phyloP scores from a whole-genome alignment of 1,140 invertebrate species.

The Aleiodes sp. region DNA sequence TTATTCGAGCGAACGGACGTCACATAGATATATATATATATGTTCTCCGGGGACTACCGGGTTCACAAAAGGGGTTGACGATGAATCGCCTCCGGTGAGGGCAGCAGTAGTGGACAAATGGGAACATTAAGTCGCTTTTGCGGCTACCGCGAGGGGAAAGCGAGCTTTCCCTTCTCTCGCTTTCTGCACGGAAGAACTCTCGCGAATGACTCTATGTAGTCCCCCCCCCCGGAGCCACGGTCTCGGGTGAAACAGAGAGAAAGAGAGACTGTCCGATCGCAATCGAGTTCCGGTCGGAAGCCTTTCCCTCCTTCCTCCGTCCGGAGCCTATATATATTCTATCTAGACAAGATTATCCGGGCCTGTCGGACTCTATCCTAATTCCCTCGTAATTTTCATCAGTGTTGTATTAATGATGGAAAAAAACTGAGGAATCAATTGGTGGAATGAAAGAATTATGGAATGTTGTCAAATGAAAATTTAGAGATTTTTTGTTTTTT shows the following conservation, averaged over 20 bases:
- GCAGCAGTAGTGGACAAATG: constrained; percentile 49
- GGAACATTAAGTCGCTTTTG: constrained; percentile 52
- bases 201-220: constrained; percentile 4
- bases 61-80: constrained; percentile 45
- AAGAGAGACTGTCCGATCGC: constrained; percentile 41
- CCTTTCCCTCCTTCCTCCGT: not conserved
- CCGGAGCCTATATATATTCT: constrained; percentile 11
- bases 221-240: not conserved
- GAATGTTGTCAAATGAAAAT: too few species aligned
- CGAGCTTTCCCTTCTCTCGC: constrained; percentile 28
- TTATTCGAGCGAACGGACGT: not conserved
- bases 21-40: not conserved
- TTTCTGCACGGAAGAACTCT: constrained; percentile 13
- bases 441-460: not conserved
- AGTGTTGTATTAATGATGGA: not conserved
- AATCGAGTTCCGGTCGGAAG: constrained; percentile 54
- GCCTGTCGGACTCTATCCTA: not conserved
- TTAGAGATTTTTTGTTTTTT: too few species aligned
- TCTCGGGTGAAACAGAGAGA: too few species aligned
- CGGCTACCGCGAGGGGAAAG: constrained; percentile 12
- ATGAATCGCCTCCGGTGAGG: constrained; percentile 52
- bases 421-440: too few species aligned
- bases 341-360: constrained; percentile 36
- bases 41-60: constrained; percentile 15
- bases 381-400: not conserved